These are phyloP conservation scores for Nipponia nippon DNA, from an alignment of 2,113 vertebrate species.

Conservation along the genomic window DNA sequence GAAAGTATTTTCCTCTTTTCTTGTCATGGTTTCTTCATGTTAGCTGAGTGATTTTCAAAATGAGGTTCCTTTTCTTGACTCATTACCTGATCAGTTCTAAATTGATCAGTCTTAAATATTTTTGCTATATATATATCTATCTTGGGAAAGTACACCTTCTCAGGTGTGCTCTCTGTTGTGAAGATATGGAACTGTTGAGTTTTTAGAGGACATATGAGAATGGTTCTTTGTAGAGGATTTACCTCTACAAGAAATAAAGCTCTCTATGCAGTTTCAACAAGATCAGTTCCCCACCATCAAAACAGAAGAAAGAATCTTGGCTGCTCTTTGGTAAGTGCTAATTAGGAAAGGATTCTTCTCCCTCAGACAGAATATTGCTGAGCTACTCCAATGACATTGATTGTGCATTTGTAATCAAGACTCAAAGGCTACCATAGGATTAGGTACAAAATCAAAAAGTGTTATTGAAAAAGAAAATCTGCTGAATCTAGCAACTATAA, in stretches of 20 bases:
- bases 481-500: background rate
- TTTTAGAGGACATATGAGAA: background rate
- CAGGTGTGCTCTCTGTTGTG: background rate
- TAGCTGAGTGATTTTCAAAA: background rate
- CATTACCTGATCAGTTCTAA: background rate
- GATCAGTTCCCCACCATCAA: background rate
- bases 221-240: background rate
- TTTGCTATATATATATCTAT: background rate
- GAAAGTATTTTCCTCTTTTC: background rate
- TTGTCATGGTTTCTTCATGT: background rate
- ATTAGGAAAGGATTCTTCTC: constrained; percentile 7
- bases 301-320: background rate
- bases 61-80: background rate
- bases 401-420: constrained; percentile 20
- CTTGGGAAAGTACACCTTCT: background rate
- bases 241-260: background rate
- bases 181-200: background rate
- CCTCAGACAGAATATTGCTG: background rate
- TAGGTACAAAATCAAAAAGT: constrained; percentile 1
- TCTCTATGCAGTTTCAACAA: background rate
- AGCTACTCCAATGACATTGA: background rate
- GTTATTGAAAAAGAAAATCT: background rate
- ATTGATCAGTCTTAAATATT: background rate
- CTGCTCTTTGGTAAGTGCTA: background rate
- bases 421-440: constrained; percentile 1